A percentile compares a stretch with the other conserved stretches of the same genome.
phyloP scores from a whole-genome alignment of 2,888 invertebrate species.

The Zele albiditarsus region DNA sequence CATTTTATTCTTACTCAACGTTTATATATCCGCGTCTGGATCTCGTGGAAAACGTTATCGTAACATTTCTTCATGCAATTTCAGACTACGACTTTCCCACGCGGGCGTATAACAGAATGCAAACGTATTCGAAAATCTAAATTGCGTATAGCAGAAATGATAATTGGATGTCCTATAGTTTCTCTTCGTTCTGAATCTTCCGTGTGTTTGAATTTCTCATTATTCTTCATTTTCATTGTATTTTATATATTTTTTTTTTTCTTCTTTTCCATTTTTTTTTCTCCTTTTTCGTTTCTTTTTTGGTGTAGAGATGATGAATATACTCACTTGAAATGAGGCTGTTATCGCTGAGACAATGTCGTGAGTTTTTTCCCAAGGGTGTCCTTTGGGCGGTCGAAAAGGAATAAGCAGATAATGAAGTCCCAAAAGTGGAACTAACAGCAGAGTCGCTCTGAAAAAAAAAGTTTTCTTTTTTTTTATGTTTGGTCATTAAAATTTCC shows the following conservation, averaged over 20 bases:
- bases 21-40: neutral
- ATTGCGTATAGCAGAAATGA: neutral
- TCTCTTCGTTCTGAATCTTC: no score
- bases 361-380: slow-evolving; percentile 85
- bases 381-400: slow-evolving; percentile 82
- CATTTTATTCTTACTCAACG: neutral
- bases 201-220: neutral
- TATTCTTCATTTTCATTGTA: neutral
- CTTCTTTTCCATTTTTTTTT: neutral
- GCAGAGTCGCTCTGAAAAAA: slow-evolving; percentile 82
- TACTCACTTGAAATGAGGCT: slow-evolving; percentile 87
- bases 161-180: neutral
- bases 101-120: neutral
- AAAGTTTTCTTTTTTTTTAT: neutral
- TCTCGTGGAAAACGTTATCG: neutral
- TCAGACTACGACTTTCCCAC: neutral
- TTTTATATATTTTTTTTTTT: neutral
- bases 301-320: neutral
- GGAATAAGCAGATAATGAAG: slow-evolving; percentile 92
- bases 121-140: neutral
- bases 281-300: neutral
- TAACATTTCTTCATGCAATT: neutral
- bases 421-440: slow-evolving; percentile 92
- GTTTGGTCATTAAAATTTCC: neutral
- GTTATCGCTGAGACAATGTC: slow-evolving; percentile 90